Base-by-base conservation (phyloP, 1,140 invertebrate species). In the Sweltsa coloradensis region DNA sequence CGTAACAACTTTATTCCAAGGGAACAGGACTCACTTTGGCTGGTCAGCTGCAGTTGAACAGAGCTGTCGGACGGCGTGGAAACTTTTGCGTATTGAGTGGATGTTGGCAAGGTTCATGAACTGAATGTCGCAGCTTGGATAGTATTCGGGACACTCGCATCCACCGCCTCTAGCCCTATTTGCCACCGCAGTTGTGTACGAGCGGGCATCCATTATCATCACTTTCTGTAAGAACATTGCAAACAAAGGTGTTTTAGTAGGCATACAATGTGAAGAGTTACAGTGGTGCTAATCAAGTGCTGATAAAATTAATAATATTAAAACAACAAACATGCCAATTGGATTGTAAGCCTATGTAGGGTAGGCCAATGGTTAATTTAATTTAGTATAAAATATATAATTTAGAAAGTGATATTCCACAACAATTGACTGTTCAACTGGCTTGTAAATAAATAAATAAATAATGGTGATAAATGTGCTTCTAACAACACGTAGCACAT, bases 61-160 rank as follows among this genome's bases (percentile, higher is more conserved):
- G 0, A 95, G 65, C 41, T 78, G 75, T 39, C 85, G 64, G 22
- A 89, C 68, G 22, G 81, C 76, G 45, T 85, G 81, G 63, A 88
- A 89, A 61, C 83, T 85, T 55, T 89, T 89, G 25, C 94, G 73
- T 57, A 97, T 89, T 42, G 85, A 81, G 68, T 97, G 94, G 52
- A 98, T 97, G 67, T 98, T 98, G 41, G 91, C 86, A 62, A 98
- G 68, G 65, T 87, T 88, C 92, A 97, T 97, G 63, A 96, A 98
- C 61, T 92, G 81, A 47, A 97, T 92, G 66, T 97, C 92, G 59
- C 89, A 89, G 57, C 77, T 81, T 0, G 84, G 80, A 70, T 97
- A 97, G 73, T 95, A 94, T 64, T 91, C 87, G n/a, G 83, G 78
- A 65, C 87, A 94, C 66, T 98, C 95, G 64, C 85, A 92, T 19